Evolutionary conservation across 2,888 invertebrate species (phyloP).

Genomic region (Incurvaria masculella): DNA sequence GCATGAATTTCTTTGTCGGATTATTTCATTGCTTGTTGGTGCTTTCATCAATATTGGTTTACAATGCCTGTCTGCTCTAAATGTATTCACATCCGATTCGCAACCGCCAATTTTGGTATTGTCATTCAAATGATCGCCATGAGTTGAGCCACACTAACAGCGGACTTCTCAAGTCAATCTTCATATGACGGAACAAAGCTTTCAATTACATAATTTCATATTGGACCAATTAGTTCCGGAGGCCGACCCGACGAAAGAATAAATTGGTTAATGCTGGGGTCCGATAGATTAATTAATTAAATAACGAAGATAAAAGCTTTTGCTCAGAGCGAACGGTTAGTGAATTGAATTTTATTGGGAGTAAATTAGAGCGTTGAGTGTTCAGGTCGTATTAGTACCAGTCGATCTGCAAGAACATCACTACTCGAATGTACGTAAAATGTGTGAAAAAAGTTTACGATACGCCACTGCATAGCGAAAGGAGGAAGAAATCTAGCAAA

Average conservation of each 20-base stretch:
- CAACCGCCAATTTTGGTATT: background rate
- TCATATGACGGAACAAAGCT: conserved; percentile 39
- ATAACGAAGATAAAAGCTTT: background rate
- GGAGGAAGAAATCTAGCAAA: too few species aligned
- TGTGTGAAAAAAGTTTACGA: too few species aligned
- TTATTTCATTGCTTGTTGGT: too few species aligned
- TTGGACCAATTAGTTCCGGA: conserved; percentile 25
- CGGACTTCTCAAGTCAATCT: conserved; percentile 42
- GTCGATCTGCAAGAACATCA: too few species aligned
- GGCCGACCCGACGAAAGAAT: background rate
- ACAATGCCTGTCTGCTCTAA: too few species aligned
- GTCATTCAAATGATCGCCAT: background rate
- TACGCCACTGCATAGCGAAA: too few species aligned
- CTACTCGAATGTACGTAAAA: too few species aligned
- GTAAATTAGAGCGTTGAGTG: background rate
- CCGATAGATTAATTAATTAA: background rate
- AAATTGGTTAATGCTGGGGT: background rate
- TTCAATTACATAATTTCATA: conserved; percentile 34
- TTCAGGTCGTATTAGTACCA: background rate
- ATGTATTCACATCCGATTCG: background rate
- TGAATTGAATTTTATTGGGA: background rate
- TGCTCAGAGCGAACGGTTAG: background rate
- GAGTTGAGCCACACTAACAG: background rate
- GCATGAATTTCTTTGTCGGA: too few species aligned
- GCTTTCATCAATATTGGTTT: too few species aligned